Evolutionary conservation across 30 jellyfish, hydroid and myxozoan genomes (phyloP).

Genomic region (Hydra vulgaris): DNA sequence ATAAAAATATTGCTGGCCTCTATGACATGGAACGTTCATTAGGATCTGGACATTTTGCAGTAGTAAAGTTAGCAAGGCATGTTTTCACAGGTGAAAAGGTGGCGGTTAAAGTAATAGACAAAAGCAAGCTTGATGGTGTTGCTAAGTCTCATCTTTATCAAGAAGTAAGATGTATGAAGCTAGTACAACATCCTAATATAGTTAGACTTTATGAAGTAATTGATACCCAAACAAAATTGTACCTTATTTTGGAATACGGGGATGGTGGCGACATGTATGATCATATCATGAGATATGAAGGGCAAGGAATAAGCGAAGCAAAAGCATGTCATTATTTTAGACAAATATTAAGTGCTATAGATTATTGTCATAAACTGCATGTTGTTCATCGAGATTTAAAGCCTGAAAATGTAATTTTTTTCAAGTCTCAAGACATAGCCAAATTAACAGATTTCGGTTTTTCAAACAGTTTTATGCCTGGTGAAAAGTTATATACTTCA

Average conservation of each 20-base stretch:
- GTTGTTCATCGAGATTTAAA: conserved; percentile 98
- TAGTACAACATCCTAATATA: conserved; percentile 96
- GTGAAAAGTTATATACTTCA: conserved; percentile 72
- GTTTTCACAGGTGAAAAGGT: conserved; percentile 93
- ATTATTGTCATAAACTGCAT: conserved; percentile 89
- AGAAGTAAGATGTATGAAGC: conserved; percentile 86
- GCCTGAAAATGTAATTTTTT: conserved; percentile 94
- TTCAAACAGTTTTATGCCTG: conserved; percentile 88
- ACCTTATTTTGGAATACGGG: conserved; percentile 87
- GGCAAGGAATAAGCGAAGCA: conserved; percentile 70
- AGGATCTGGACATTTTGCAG: conserved; percentile 97
- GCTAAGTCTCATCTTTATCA: conserved; percentile 87
- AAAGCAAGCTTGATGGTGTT: conserved; percentile 74
- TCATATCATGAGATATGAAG: conserved; percentile 85
- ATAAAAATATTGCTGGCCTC: conserved; percentile 78
- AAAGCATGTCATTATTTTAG: conserved; percentile 82
- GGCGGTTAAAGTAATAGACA: conserved; percentile 94
- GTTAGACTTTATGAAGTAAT: conserved; percentile 83
- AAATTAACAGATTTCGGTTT: conserved; percentile 95
- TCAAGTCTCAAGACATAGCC: conserved; percentile 71
- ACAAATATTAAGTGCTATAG: conserved; percentile 93
- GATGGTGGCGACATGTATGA: conserved; percentile 98
- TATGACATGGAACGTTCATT: conserved; percentile 79
- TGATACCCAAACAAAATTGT: conserved; percentile 84
- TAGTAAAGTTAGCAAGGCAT: conserved; percentile 93